phyloP scores from a whole-genome alignment of 2,797 vertebrate genomes.

The Rhinatrema bivittatum region DNA sequence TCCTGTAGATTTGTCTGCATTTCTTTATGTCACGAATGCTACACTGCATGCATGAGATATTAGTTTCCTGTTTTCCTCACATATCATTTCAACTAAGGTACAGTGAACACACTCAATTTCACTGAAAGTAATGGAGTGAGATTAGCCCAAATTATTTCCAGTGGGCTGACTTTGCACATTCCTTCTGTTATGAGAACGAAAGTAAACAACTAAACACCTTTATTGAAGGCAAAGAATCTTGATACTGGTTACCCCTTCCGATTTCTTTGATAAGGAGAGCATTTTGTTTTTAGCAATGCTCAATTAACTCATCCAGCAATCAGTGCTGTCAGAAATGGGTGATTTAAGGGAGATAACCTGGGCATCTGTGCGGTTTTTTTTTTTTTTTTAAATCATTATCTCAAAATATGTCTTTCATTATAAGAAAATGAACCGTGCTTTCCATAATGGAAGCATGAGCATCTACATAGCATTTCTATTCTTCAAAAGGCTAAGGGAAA shows the following conservation, averaged over 20 bases:
- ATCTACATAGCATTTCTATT: constrained; percentile 6
- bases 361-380: constrained; percentile 51
- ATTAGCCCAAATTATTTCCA: constrained; percentile 69
- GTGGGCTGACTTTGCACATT: constrained; percentile 44
- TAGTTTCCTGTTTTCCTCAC: constrained; percentile 38
- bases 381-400: constrained; percentile 41
- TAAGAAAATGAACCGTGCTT: constrained; percentile 39
- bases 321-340: constrained; percentile 55
- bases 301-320: constrained; percentile 63
- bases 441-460: constrained; percentile 35
- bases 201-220: constrained; percentile 57
- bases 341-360: constrained; percentile 60
- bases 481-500: no score
- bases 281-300: constrained; percentile 60
- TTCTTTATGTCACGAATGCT: constrained; percentile 48
- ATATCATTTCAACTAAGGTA: constrained; percentile 46
- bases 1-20: constrained; percentile 25
- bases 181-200: constrained; percentile 63
- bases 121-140: constrained; percentile 57
- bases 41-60: constrained; percentile 40
- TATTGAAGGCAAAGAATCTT: constrained; percentile 40
- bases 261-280: constrained; percentile 44
- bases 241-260: constrained; percentile 39
- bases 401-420: constrained; percentile 38
- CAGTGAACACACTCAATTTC: constrained; percentile 56